Percentiles rank a stretch among this genome's conserved stretches.
phyloP scores from a whole-genome alignment of 2,113 vertebrate genomes.

The Beaufortia kweichowensis region DNA sequence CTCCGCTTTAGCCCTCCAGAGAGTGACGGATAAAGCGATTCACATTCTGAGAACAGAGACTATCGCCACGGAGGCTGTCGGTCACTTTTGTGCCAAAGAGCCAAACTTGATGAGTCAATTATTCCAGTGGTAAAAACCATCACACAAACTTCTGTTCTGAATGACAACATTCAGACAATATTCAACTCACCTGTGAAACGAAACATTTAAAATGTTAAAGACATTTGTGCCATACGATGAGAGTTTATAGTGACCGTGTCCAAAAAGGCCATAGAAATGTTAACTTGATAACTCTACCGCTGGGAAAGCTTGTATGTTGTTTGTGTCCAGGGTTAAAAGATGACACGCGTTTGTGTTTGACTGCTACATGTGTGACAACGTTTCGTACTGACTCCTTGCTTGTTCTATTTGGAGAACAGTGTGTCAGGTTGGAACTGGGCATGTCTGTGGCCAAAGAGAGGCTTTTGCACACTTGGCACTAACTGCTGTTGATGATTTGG shows the following conservation, averaged over 20 bases:
- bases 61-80: background rate
- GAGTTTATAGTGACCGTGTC: too few relatives aligned
- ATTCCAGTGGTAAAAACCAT: background rate
- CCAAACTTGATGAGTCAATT: background rate
- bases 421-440: background rate
- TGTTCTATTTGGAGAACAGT: conserved; percentile 18
- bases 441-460: conserved; percentile 4
- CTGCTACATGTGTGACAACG: too few relatives aligned
- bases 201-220: too few relatives aligned
- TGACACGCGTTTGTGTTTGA: too few relatives aligned
- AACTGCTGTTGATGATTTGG: conserved; percentile 49
- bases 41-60: conserved; percentile 16
- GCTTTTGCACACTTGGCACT: conserved; percentile 41
- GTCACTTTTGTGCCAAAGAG: conserved; percentile 3
- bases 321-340: too few relatives aligned
- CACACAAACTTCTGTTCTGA: background rate
- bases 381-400: too few relatives aligned
- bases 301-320: too few relatives aligned
- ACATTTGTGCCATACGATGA: too few relatives aligned
- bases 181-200: too few relatives aligned
- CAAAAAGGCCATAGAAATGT: too few relatives aligned
- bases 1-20: conserved; percentile 37
- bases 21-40: conserved; percentile 41
- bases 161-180: background rate
- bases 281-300: too few relatives aligned